Conservation (phyloP, 1,140 invertebrate genomes). For the Yoshiicerus persimilis region DNA sequence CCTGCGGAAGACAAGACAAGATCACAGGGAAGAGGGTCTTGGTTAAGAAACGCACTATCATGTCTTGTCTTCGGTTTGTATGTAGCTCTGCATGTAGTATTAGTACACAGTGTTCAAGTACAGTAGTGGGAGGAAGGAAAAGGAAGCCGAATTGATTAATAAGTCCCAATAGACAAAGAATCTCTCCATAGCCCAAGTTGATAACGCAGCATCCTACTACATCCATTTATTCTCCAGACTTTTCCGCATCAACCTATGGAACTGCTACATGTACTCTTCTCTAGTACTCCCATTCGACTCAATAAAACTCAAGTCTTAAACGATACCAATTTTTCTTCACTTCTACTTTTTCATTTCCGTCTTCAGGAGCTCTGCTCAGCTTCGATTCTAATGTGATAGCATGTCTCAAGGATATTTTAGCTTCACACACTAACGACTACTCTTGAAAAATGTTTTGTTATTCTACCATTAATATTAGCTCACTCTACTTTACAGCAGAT, state of each 20-base stretch:
- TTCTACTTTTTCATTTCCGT: not conserved
- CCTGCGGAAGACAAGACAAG: not conserved
- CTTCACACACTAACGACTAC: not conserved
- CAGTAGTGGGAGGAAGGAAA: not conserved
- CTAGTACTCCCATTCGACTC: not conserved
- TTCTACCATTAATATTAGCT: not conserved
- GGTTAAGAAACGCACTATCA: not conserved
- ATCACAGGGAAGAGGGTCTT: not conserved
- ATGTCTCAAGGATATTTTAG: not conserved
- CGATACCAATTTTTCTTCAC: not conserved
- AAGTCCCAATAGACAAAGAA: constrained; percentile 30
- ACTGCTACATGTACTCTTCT: not conserved
- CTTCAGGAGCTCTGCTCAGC: not conserved
- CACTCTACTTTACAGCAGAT: no score
- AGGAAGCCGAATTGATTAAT: constrained; percentile 43
- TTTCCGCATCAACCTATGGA: not conserved
- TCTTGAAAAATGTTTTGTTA: not conserved
- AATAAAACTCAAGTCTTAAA: constrained; percentile 23
- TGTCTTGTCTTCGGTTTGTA: not conserved
- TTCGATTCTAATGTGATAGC: not conserved
- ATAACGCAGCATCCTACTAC: constrained; percentile 12
- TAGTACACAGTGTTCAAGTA: not conserved
- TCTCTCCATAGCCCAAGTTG: constrained; percentile 24
- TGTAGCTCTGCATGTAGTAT: not conserved
- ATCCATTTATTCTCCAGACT: not conserved